Conservation (phyloP, 2,888 invertebrate species). For the Dusona sp. region DNA sequence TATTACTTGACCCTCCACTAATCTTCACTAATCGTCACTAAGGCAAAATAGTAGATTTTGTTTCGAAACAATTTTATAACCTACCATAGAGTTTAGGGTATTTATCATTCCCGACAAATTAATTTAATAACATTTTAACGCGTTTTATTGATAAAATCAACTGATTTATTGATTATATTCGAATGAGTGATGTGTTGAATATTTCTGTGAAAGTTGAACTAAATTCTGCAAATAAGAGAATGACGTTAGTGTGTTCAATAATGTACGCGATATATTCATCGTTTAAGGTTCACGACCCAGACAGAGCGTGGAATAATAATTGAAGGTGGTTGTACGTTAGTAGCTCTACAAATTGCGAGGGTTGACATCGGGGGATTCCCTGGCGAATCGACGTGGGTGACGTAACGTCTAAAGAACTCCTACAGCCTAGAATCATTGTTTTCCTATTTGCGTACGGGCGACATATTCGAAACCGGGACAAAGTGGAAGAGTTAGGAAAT, state of each 20-base stretch:
- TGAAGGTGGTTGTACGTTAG: conserved; percentile 22
- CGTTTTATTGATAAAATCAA: not conserved
- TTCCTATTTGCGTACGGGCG: conserved; percentile 36
- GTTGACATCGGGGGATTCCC: conserved; percentile 78
- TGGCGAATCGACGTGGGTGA: conserved; percentile 76
- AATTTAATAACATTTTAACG: too few relatives aligned
- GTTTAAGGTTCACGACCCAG: conserved; percentile 48
- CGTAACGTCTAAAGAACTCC: conserved; percentile 78
- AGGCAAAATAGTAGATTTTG: too few relatives aligned
- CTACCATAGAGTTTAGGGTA: too few relatives aligned
- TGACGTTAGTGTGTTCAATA: conserved; percentile 57
- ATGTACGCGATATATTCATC: conserved; percentile 51
- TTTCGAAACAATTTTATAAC: too few relatives aligned
- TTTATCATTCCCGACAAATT: too few relatives aligned
- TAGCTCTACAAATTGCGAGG: conserved; percentile 11
- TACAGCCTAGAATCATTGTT: conserved; percentile 41
- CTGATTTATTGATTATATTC: not conserved
- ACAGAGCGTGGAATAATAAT: conserved; percentile 16
- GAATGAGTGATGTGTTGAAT: not conserved
- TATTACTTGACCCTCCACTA: too few relatives aligned
- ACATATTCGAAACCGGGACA: too few relatives aligned
- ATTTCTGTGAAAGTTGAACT: not conserved
- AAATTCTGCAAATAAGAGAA: not conserved
- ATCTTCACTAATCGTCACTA: too few relatives aligned
- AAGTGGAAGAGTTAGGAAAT: too few relatives aligned